phyloP scores from a whole-genome alignment of 2,113 vertebrate genomes.

The Leptobrachium leishanense region DNA sequence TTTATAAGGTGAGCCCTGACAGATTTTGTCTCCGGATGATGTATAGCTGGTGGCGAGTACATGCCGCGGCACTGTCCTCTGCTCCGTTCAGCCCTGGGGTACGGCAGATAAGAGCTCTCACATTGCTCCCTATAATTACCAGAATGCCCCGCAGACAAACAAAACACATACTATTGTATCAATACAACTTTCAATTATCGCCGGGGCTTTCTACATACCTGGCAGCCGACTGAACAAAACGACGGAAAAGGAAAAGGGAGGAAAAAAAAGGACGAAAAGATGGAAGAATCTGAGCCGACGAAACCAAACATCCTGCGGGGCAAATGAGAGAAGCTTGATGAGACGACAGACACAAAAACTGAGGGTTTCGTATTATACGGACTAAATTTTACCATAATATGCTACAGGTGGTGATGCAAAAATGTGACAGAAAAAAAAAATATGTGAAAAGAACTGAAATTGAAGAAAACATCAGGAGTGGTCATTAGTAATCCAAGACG shows the following conservation, averaged over 20 bases:
- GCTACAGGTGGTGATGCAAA: too few relatives aligned
- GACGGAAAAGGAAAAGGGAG: neutral
- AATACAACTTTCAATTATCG: constrained; percentile 54
- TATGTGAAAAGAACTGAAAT: too few relatives aligned
- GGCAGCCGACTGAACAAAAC: constrained; percentile 5
- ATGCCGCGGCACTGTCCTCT: constrained; percentile 52
- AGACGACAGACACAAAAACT: neutral
- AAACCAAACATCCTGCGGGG: neutral
- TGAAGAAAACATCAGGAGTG: too few relatives aligned
- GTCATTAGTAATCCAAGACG: too few relatives aligned
- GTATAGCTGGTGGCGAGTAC: constrained; percentile 60
- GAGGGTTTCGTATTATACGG: too few relatives aligned
- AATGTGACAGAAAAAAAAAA: too few relatives aligned
- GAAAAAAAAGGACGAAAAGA: neutral
- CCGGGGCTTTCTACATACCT: constrained; percentile 44
- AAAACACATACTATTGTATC: constrained; percentile 49
- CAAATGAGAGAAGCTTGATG: neutral
- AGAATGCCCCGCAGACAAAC: constrained; percentile 45
- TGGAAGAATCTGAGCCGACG: neutral
- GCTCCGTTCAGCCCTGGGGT: constrained; percentile 57
- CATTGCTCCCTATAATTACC: constrained; percentile 54
- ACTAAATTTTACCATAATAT: too few relatives aligned
- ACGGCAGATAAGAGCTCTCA: constrained; percentile 54
- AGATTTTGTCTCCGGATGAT: constrained; percentile 53
- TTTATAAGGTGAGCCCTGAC: constrained; percentile 65